Base-by-base conservation (phyloP, 2,797 vertebrate species). In the Cyprinodon diabolis region DNA sequence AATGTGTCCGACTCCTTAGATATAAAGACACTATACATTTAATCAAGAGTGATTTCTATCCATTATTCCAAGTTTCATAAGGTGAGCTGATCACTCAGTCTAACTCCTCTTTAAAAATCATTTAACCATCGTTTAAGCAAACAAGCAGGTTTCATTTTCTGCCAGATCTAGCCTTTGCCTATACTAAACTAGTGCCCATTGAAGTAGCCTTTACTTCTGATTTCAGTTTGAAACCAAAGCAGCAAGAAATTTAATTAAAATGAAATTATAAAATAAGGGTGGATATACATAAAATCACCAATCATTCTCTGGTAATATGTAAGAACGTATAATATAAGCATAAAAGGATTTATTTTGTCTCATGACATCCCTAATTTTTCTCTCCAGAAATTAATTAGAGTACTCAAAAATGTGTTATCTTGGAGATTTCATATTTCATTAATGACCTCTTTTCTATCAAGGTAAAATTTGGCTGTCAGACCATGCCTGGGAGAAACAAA, bases 151-250 rank as follows among this genome's bases (percentile, higher is more conserved):
- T 77, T 89, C 68, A 55, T 79, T 80, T 81, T 30, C 79, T 85
- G 85, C 84, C 82, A 88, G 82, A 74, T 84, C 69, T 62, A 86
- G 72, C 88, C 92, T 83, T 91, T 83, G 86, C 80, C 81, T 77
- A 63, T 81, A 79, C 80, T 60, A 82, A 76, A 70, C 89, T 19
- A 30, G 71, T 93, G 93, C 92, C 93, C 93, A 94, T 94, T 94
- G 92, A 90, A 93, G 92, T 90, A 90, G 91, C 84, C 86, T 89
- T 89, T 65, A 87, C 88, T 85, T 91, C 87, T 90, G 90, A 93
- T 84, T 90, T 91, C 63, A 73, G 69, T 81, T 88, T 90, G 75
- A 81, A 86, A 77, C 69, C 23, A 72, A 74, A 30, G 40, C 37
- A 56, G 71, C 48, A 57, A 67, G 43, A 74, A 45, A 68, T n/a